Evolutionary conservation across 92 coral and sea anemone genomes (phyloP), one percentile per base, ranked within the genome.

Genomic region (Muricea muricata): DNA sequence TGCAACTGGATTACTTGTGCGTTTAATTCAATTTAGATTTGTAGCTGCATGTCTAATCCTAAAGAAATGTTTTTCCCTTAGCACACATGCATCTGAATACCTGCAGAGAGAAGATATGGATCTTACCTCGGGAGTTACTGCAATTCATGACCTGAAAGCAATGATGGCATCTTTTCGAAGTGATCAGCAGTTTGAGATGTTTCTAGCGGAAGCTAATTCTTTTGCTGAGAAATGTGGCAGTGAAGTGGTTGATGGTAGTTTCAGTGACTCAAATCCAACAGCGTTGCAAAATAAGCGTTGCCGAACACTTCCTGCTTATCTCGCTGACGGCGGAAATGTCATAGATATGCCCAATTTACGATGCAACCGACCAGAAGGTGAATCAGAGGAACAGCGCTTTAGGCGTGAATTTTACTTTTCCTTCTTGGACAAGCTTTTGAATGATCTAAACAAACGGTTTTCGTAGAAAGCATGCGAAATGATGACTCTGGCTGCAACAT

Each of bases 81-180:
- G 55, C 31, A 72, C 33, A 72, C 54, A 25, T 24, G 54, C 30
- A 40, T 72, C 78, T 40, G 55, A 72, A 34, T 72, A 72, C 33
- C 42, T 72, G 54, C 78, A 72, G 78, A 25, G 55, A 39, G 78
- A 72, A 72, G 78, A 72, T 20, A 45, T 72, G 78, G 78, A 72
- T 40, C 78, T 45, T 4, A 47, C 54, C 21, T 68, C 75, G 35
- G 75, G 45, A 30, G 75, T 68, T 40, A 30, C 75, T 33, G 75
- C 45, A 3, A 68, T 68, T 31, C 75, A 68, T 21, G 45, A 40
- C 35, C 47, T 68, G n/a, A 68, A 68, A 68, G 75, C 25, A 24
- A 40, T 34, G 15, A 42, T 72, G 25, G 13, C 31, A 42, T 72
- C 78, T 35, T 26, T 39, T 25, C 48, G 78, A 10, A 72, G 18